Base-by-base conservation (phyloP, 2,797 vertebrate genomes). In the Rhynchonycteris naso region DNA sequence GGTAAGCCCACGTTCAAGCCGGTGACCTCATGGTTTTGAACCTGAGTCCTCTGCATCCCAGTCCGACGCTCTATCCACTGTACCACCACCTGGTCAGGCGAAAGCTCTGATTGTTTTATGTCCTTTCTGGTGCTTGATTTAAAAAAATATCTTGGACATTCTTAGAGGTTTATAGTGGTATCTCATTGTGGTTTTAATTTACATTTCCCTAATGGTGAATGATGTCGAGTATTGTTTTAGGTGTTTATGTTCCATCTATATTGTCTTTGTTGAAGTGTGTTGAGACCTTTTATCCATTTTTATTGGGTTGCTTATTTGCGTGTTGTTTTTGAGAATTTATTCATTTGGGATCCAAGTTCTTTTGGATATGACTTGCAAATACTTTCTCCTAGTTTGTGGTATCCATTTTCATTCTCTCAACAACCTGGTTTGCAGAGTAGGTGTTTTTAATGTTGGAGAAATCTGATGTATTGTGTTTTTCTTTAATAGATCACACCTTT, bases 221-320 rank as follows among this genome's bases (percentile, higher is more conserved):
- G 33, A 26, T 10, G 18, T 12, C 38, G n/a, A 91, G 1, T n/a
- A 35, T 61, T 47, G 54, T 71, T 69, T 58, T 4, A 16, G 21
- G 15, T 52, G 12, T 92, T 91, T 74, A 35, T 89, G 79, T 90
- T 54, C 4, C 12, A 50, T 33, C 50, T 78, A 3, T 43, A 18
- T 61, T 2, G 19, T 56, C 61, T 93, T 66, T 33, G 21, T 43
- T 52, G 58, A 74, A n/a, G 19, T 19, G 26, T 69, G 2, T 75
- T 71, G 33, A 79, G 26, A 33, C 68, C 38, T 52, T 78, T 68
- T 33, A 52, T 43, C 5, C 24, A 14, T 86, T 93, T 87, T 56
- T 89, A 35, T 59, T n/a, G 30, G 30, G 19, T 69, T 78, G 13
- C 2, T 93, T 92, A 66, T 93, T 90, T 80, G 72, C 22, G 90